Percentiles rank a stretch among this genome's conserved stretches.
phyloP scores from a whole-genome alignment of 1,140 invertebrate genomes.

The Drosophila hydei region DNA sequence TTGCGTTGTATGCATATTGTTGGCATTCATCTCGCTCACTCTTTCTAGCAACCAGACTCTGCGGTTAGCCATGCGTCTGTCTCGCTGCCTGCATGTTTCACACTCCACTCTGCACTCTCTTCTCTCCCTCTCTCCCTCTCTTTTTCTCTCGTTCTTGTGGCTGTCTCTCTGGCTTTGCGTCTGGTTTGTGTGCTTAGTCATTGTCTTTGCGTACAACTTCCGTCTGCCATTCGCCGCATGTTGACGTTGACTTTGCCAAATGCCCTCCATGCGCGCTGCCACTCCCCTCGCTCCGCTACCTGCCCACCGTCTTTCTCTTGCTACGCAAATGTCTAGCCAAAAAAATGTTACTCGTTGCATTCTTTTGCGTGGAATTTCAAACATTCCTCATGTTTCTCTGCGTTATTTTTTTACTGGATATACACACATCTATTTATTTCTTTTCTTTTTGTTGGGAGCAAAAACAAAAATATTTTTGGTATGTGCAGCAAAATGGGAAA shows the following conservation, averaged over 20 bases:
- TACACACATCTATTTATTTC: slow-evolving; percentile 20
- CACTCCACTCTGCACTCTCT: not conserved
- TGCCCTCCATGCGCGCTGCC: slow-evolving; percentile 16
- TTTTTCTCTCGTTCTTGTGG: too few relatives aligned
- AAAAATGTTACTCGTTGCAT: slow-evolving; percentile 57
- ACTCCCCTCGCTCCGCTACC: not conserved
- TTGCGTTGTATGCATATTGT: slow-evolving; percentile 66
- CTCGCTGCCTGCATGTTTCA: slow-evolving; percentile 17
- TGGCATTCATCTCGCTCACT: slow-evolving; percentile 19
- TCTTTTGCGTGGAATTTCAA: slow-evolving; percentile 66
- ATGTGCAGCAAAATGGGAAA: slow-evolving; percentile 48
- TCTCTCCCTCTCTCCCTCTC: not conserved
- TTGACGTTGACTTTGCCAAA: slow-evolving; percentile 57
- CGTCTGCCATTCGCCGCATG: slow-evolving; percentile 58
- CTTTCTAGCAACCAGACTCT: slow-evolving; percentile 3
- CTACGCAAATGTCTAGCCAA: slow-evolving; percentile 63
- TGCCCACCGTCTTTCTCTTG: slow-evolving; percentile 10
- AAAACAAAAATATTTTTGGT: slow-evolving; percentile 63
- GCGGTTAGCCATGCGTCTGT: slow-evolving; percentile 26
- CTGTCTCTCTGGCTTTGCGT: slow-evolving; percentile 9
- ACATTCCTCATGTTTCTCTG: slow-evolving; percentile 54
- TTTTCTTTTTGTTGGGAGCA: slow-evolving; percentile 17
- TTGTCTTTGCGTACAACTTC: slow-evolving; percentile 73
- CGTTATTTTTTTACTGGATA: slow-evolving; percentile 16
- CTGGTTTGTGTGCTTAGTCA: slow-evolving; percentile 59